Evolutionary conservation across 2,113 vertebrate species (phyloP).

Genomic region (Marmota monax): DNA sequence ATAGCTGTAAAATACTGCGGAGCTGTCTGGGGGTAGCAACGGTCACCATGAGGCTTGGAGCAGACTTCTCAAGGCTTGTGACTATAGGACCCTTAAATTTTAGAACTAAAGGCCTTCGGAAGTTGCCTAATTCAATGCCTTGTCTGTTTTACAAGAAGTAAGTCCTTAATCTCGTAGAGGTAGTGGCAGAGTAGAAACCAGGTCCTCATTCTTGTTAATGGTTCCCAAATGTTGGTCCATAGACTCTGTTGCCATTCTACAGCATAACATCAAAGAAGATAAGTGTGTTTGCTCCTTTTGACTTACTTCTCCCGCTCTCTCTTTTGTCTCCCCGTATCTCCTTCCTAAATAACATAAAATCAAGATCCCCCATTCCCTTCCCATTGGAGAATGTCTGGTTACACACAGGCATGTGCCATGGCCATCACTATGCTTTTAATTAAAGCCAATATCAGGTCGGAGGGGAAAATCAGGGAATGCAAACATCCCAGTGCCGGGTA

Average conservation of each 20-base stretch:
- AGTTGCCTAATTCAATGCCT: not conserved
- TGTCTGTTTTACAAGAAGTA: not conserved
- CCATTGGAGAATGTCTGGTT: not conserved
- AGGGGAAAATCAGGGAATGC: not conserved
- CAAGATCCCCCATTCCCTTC: not conserved
- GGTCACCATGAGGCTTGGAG: fast-evolving
- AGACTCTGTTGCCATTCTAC: not conserved
- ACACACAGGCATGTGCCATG: not conserved
- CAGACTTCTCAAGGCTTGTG: not conserved
- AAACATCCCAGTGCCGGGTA: not conserved
- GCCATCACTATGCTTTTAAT: not conserved
- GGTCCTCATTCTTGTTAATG: fast-evolving
- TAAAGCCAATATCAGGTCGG: not conserved
- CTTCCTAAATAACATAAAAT: not conserved
- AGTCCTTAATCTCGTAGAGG: not conserved
- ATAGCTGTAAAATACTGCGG: not conserved
- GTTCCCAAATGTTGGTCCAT: not conserved
- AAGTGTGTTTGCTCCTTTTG: not conserved
- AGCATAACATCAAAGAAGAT: not conserved
- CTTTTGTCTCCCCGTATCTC: too few species aligned
- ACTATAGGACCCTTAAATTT: not conserved
- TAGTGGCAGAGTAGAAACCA: not conserved
- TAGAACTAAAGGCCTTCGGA: not conserved
- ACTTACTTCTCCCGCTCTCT: not conserved
- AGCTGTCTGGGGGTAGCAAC: not conserved